Percentiles rank a stretch among this genome's conserved stretches.
Conservation (phyloP, 2,888 invertebrate species). For the Ophraella communa region DNA sequence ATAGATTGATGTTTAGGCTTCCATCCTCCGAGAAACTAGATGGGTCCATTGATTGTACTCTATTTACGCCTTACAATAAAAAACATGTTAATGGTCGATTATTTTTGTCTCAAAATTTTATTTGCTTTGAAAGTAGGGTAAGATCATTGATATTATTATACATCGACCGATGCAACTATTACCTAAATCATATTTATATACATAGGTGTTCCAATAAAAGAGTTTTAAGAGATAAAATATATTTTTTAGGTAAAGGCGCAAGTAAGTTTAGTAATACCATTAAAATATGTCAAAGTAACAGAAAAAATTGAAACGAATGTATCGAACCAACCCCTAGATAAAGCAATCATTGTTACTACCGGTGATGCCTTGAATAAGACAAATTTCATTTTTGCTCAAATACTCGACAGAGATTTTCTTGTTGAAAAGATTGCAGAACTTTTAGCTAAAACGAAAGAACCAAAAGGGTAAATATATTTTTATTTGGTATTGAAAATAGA, state of each 20-base stretch:
- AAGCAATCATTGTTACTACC: constrained; percentile 82
- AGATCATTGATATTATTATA: constrained; percentile 54
- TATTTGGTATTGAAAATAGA: neutral
- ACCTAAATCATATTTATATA: no score
- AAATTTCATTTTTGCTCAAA: constrained; percentile 87
- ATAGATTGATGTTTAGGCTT: constrained; percentile 82
- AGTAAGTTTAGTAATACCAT: constrained; percentile 87
- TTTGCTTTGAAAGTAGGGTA: constrained; percentile 96
- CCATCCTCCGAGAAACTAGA: constrained; percentile 92
- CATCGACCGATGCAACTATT: no score
- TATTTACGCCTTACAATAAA: constrained; percentile 96
- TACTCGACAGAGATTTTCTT: constrained; percentile 86
- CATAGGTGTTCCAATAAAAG: no score
- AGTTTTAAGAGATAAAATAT: no score
- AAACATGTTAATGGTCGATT: constrained; percentile 86
- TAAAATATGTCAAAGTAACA: constrained; percentile 78
- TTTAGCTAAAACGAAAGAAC: constrained; percentile 68
- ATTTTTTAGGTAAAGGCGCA: constrained; percentile 72
- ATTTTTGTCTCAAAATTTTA: constrained; percentile 91
- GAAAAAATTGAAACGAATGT: constrained; percentile 78
- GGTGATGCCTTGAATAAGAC: constrained; percentile 77
- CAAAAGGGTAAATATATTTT: constrained; percentile 39
- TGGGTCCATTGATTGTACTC: constrained; percentile 87
- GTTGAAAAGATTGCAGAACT: constrained; percentile 90
- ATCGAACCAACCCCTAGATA: constrained; percentile 66